phyloP scores from a whole-genome alignment of 2,797 vertebrate species.

The Microhierax caerulescens region DNA sequence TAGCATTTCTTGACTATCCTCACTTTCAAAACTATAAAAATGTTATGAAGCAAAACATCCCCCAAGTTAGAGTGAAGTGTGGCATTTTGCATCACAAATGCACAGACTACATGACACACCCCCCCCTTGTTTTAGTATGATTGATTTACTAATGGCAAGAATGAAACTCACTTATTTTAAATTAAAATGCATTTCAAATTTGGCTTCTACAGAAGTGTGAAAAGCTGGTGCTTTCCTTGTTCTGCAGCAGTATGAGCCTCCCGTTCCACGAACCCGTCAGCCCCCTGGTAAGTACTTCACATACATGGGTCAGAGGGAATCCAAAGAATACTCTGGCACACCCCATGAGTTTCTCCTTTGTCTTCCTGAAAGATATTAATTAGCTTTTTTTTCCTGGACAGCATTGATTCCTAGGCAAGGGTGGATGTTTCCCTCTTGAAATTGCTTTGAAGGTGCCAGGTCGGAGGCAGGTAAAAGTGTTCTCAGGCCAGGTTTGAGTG shows the following conservation, averaged over 20 bases:
- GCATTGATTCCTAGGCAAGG: background rate
- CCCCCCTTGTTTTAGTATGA: background rate
- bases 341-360: background rate
- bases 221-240: constrained; percentile 89
- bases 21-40: background rate
- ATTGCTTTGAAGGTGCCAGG: background rate
- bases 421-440: background rate
- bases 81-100: background rate
- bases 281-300: constrained; percentile 85
- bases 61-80: background rate
- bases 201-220: constrained; percentile 89
- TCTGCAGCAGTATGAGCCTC: constrained; percentile 91
- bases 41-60: fast-evolving
- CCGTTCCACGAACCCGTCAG: constrained; percentile 98
- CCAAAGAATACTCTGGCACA: background rate
- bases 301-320: background rate
- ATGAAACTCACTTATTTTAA: background rate
- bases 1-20: background rate
- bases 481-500: background rate
- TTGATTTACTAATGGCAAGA: background rate
- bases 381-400: background rate
- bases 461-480: background rate
- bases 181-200: constrained; percentile 1
- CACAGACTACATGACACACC: background rate
- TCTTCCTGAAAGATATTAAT: background rate